Base-by-base conservation (phyloP, 2,888 invertebrate genomes). In the Thalpophila matura region DNA sequence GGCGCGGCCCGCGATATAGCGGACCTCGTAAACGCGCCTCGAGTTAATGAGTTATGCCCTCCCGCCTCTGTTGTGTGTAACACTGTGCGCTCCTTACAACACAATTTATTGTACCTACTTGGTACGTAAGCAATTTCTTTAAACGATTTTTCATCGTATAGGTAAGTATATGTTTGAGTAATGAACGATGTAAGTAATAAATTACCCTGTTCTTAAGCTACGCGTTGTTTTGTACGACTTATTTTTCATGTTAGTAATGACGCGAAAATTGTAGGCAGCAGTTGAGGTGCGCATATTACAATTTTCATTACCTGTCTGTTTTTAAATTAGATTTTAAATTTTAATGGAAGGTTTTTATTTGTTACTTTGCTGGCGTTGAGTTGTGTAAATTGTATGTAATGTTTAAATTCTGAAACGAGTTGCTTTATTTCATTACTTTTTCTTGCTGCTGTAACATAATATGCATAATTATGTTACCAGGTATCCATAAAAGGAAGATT, bases 1-100 rank as follows among this genome's bases (percentile, higher is more conserved):
- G 74, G 73, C 71, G 61, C 80, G 77, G 79, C 76, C 62, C 77
- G 82, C 85, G 84, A 84, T 86, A 86, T 81, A 82, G 80, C 82
- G 80, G 82, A 76, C 81, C 84, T 86, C 85, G 85, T 88, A 86
- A 87, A 87, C 83, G 81, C 81, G 83, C 82, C 80, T 80, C 76
- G 62, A 81, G 77, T 83, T 87, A 85, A 86, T 86, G 80, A 81
- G 79, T 80, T 79, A 80, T 82, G 77, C 76, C 75, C 62, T 60
- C 74, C 75, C 77, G 69, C 79, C 77, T 80, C 74, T 81, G 62
- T 76, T 69, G 77, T 71, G 60, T 58, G 74, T 51, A 77, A 74
- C 81, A 70, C 76, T 80, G 71, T 70, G 60, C 58, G 60, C 80
- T 82, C 86, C 84, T 81, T 78, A 82, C 78, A 74, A 82, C 81